Conservation (phyloP, 2,888 invertebrate species). For the Dolichomitus sp. region DNA sequence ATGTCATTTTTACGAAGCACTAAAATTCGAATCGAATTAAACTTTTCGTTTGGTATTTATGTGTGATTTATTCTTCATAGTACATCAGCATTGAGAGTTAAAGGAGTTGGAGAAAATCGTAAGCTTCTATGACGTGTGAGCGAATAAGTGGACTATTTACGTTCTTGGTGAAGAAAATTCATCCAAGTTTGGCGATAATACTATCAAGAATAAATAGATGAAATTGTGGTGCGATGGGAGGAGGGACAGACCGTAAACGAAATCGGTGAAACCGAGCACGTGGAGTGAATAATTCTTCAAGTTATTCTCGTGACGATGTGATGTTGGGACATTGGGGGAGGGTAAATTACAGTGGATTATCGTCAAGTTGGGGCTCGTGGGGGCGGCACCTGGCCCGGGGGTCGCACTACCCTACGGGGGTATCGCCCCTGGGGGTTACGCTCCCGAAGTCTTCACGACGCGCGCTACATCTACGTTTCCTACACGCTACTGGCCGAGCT, state of each 20-base stretch:
- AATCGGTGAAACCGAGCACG: background rate
- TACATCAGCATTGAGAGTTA: too few relatives aligned
- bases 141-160: background rate
- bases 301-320: slow-evolving; percentile 8
- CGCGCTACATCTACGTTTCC: slow-evolving; percentile 90
- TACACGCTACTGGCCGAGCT: slow-evolving; percentile 89
- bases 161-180: background rate
- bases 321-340: slow-evolving; percentile 71
- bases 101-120: background rate
- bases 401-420: slow-evolving; percentile 84
- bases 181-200: background rate
- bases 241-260: background rate
- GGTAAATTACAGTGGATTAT: slow-evolving; percentile 82
- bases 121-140: background rate
- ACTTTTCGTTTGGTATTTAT: too few relatives aligned
- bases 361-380: slow-evolving; percentile 75
- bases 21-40: too few relatives aligned
- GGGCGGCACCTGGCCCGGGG: slow-evolving; percentile 85
- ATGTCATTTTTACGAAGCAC: too few relatives aligned
- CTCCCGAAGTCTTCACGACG: slow-evolving; percentile 87
- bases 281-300: slow-evolving; percentile 1
- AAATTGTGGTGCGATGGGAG: slow-evolving; percentile 1
- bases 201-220: background rate
- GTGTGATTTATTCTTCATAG: too few relatives aligned
- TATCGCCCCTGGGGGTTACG: slow-evolving; percentile 78